Base-by-base conservation (phyloP, 35 echinoderm and acorn worm species). In the Apostichopus japonicus region DNA sequence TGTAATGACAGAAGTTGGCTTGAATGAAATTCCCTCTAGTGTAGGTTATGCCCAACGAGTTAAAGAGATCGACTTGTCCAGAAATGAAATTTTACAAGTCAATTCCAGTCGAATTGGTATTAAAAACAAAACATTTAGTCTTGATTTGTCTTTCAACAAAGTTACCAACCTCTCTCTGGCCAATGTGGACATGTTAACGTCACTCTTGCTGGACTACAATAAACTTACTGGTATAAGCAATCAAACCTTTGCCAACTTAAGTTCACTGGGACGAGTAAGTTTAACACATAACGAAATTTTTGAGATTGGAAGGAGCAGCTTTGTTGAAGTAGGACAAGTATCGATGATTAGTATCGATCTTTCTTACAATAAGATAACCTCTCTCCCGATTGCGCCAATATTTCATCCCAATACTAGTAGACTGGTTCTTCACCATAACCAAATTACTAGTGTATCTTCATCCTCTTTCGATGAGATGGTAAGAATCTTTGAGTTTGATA, bases 61-160 rank as follows among this genome's bases (percentile, higher is more conserved):
- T 89, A 9, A 67, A 54, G 72, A 27, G 4, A 19, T 89, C 5
- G 67, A 89, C 23, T 16, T 89, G 19, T 89, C 86, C 23, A 62
- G 63, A n/a, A 89, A 89, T 65, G 62, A 89, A 59, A 89, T 89
- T 21, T 23, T 4, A 62, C 19, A 56, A 89, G 57, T 89, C 27
- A 62, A 67, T 15, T 17, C 19, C 22, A 19, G 72, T 8, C 23
- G 23, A 5, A 21, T 89, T 62, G n/a, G 19, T 13, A 72, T 56
- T 8, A 53, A 51, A 15, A 2, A 23, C 6, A 1, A 25, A 27
- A 15, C 9, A 14, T 89, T 56, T 56, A 56, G 19, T 24, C 56
- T 89, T 89, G 86, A 89, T 3, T 65, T 89, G 15, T 89, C 86
- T 52, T 89, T 33, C 59, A 89, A 89, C 16, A 16, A 62, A 71